Conservation (phyloP, 2,113 vertebrate species). For the Verasper variegatus region DNA sequence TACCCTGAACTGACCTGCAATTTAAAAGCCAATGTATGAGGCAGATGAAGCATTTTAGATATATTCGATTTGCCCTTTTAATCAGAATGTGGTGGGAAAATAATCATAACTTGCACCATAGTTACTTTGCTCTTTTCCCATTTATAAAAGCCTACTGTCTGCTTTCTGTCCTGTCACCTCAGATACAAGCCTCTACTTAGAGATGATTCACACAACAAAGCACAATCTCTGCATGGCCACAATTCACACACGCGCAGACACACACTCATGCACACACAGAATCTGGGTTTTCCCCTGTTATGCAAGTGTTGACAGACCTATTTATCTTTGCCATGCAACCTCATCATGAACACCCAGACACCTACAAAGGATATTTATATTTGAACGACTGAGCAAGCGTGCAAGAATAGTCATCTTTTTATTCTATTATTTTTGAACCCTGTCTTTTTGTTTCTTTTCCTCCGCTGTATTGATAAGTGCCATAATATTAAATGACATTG, state of each 20-base stretch:
- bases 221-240: not conserved
- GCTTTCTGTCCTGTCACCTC: too few relatives aligned
- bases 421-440: too few relatives aligned
- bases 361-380: constrained; percentile 14
- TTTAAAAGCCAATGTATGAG: not conserved
- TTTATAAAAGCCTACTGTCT: too few relatives aligned
- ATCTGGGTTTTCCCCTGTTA: constrained; percentile 21
- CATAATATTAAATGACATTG: not conserved
- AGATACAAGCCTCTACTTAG: too few relatives aligned
- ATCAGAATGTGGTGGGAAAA: not conserved
- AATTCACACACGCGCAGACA: not conserved
- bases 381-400: too few relatives aligned
- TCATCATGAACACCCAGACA: constrained; percentile 40
- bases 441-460: too few relatives aligned
- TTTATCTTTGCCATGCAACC: constrained; percentile 36
- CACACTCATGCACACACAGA: not conserved
- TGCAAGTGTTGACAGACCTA: constrained; percentile 36
- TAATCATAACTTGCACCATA: not conserved
- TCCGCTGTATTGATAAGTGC: too few relatives aligned
- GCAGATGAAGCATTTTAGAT: not conserved
- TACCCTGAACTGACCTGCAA: not conserved
- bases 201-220: not conserved
- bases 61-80: too few relatives aligned
- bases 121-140: too few relatives aligned
- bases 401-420: too few relatives aligned